Percentiles rank a stretch among this genome's conserved stretches.
Evolutionary conservation across 2,888 invertebrate species (phyloP).

Genomic region (Tachystola acroxantha): DNA sequence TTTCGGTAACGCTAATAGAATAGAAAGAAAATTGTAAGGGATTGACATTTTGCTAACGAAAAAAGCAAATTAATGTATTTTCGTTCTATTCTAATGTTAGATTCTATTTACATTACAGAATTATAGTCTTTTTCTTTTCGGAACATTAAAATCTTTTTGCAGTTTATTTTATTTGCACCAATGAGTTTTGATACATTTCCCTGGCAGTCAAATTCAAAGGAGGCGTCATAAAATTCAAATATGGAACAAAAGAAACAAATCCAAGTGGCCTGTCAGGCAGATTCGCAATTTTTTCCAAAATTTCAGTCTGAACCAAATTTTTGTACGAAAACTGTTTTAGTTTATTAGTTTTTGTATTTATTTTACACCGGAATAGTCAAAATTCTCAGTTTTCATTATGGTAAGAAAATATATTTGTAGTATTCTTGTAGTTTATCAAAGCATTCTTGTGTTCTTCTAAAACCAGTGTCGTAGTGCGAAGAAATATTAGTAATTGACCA

Average conservation of each 20-base stretch:
- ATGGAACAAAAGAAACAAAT: slow-evolving; percentile 49
- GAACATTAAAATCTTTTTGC: slow-evolving; percentile 2
- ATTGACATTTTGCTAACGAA: no score
- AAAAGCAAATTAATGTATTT: no score
- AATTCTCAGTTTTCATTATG: slow-evolving; percentile 64
- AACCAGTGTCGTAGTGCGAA: no score
- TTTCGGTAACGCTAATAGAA: no score
- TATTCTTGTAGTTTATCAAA: slow-evolving; percentile 3
- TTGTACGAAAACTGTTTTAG: slow-evolving; percentile 48
- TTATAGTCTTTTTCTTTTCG: neutral
- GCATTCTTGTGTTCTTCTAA: no score
- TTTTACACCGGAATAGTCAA: slow-evolving; percentile 40
- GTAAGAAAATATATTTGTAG: slow-evolving; percentile 46
- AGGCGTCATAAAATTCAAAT: slow-evolving; percentile 35
- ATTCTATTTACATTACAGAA: no score
- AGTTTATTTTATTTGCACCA: neutral
- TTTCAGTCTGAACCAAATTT: slow-evolving; percentile 60
- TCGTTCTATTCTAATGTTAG: no score
- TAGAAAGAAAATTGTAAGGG: no score
- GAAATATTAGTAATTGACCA: no score
- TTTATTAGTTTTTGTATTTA: slow-evolving; percentile 42
- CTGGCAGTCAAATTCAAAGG: slow-evolving; percentile 6
- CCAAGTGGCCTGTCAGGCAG: slow-evolving; percentile 50
- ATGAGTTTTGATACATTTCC: neutral
- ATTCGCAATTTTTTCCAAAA: slow-evolving; percentile 65